Base-by-base conservation (phyloP, 2,888 invertebrate genomes). In the Heteromyza rotundicornis region DNA sequence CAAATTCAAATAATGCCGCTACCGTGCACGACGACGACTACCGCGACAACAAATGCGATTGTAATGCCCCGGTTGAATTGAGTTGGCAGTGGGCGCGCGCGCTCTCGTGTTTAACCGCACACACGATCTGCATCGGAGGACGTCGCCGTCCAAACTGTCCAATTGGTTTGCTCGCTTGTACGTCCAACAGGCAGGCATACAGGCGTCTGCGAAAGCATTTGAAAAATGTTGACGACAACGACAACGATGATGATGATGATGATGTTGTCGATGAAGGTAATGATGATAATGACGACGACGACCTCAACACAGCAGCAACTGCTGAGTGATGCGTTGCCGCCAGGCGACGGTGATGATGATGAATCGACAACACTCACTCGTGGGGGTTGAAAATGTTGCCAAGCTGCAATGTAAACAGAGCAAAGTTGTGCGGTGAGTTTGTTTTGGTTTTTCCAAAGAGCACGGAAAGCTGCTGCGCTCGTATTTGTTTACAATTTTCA, bases 71-170 rank as follows among this genome's bases (percentile, higher is more conserved):
- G n/a, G n/a, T n/a, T n/a, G n/a, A n/a, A n/a, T n/a, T n/a, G n/a
- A n/a, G n/a, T n/a, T n/a, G n/a, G n/a, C n/a, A n/a, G n/a, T n/a
- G 27, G 27, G 10, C 27, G 27, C 40, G 40, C 14, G 47, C 47
- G 47, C 47, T n/a, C n/a, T 19, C 47, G 47, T n/a, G n/a, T 47
- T 47, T 14, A 47, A 20, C 19, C 47, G 40, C 40, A n/a, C n/a
- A 40, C 20, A 63, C 65, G 70, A 67, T 67, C 67, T 67, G 62
- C 67, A 68, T 68, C 68, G 65, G 65, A 70, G 68, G 71, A 71
- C 67, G 70, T 70, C 64, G 64, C 68, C 67, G 68, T 67, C 68
- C 68, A 65, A 70, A 71, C 71, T 71, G 67, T 47, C 59, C 55
- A 60, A 56, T 53, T 40, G n/a, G n/a, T n/a, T n/a, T n/a, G n/a